Evolutionary conservation across 2,113 vertebrate species (phyloP).

Genomic region (Oncorhynchus tshawytscha): DNA sequence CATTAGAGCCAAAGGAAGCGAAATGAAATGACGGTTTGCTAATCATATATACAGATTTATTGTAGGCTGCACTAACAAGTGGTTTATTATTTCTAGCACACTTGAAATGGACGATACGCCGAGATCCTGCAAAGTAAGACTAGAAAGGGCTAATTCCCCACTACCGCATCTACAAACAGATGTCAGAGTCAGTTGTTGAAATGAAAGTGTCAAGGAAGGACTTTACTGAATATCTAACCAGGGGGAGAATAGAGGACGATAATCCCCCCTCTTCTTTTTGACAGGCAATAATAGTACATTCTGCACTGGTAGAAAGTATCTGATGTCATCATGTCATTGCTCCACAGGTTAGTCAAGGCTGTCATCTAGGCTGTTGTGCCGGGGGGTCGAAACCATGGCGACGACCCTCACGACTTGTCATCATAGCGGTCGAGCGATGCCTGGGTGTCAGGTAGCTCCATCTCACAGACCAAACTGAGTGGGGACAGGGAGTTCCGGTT

Average conservation of each 20-base stretch:
- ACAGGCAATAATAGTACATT: slow-evolving; percentile 19
- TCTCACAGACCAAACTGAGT: slow-evolving; percentile 85
- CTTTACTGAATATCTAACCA: too few relatives aligned
- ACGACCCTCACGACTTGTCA: slow-evolving; percentile 87
- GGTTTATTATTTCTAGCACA: slow-evolving; percentile 10
- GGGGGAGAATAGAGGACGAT: background rate
- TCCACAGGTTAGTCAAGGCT: slow-evolving; percentile 19
- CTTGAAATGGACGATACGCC: slow-evolving; percentile 14
- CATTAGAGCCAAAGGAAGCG: background rate
- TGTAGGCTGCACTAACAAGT: slow-evolving; percentile 4
- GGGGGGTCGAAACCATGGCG: slow-evolving; percentile 1
- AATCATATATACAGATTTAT: slow-evolving; percentile 27
- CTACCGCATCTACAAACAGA: background rate
- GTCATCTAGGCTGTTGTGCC: background rate
- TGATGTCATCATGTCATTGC: slow-evolving; percentile 16
- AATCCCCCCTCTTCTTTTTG: background rate
- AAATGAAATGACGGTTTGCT: slow-evolving; percentile 15
- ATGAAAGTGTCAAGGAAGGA: background rate
- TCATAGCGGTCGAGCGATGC: slow-evolving; percentile 89
- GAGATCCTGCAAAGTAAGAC: slow-evolving; percentile 2
- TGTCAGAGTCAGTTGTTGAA: background rate
- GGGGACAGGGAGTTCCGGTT: slow-evolving; percentile 86
- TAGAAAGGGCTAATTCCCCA: background rate
- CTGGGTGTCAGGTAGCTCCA: slow-evolving; percentile 89
- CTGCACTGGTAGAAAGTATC: slow-evolving; percentile 22